Evolutionary conservation across 2,888 invertebrate species (phyloP).

Genomic region (Netelia melanura): DNA sequence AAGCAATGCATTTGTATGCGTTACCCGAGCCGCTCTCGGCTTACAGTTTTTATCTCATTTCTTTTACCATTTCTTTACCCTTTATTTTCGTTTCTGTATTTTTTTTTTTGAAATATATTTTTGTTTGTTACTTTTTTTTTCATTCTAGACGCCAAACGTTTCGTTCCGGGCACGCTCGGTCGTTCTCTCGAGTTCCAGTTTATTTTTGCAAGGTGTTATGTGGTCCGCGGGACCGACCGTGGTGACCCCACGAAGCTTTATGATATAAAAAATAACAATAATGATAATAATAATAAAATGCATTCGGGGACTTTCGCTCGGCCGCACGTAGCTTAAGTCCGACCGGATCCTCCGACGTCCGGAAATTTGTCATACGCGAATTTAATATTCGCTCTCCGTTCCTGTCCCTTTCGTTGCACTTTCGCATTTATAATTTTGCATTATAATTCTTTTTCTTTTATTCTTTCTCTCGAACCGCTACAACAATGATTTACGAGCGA

Average conservation of each 20-base stretch:
- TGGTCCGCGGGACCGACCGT: slow-evolving; percentile 44
- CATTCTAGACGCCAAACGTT: slow-evolving; percentile 70
- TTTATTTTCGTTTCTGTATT: slow-evolving; percentile 65
- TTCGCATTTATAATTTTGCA: slow-evolving; percentile 26
- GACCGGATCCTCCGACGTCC: slow-evolving; percentile 46
- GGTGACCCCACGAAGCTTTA: slow-evolving; percentile 42
- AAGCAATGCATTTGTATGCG: slow-evolving; percentile 76
- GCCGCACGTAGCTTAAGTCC: slow-evolving; percentile 39
- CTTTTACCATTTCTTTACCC: slow-evolving; percentile 24
- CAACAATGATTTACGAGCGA: slow-evolving; percentile 4
- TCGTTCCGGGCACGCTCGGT: slow-evolving; percentile 70
- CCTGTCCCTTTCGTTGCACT: slow-evolving; percentile 10
- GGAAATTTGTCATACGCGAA: slow-evolving; percentile 60
- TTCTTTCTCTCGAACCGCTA: not conserved
- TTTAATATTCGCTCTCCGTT: slow-evolving; percentile 56
- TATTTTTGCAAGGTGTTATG: slow-evolving; percentile 73
- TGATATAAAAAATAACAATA: slow-evolving; percentile 12
- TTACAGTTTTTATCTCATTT: slow-evolving; percentile 51
- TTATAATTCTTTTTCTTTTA: slow-evolving; percentile 16
- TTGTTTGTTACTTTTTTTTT: slow-evolving; percentile 40
- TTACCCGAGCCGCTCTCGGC: slow-evolving; percentile 56
- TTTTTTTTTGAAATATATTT: slow-evolving; percentile 67
- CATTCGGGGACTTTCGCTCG: slow-evolving; percentile 55
- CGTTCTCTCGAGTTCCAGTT: slow-evolving; percentile 72
- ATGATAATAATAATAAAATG: slow-evolving; percentile 24